Conservation (phyloP, 2,113 vertebrate genomes). For the Oryzias celebensis region DNA sequence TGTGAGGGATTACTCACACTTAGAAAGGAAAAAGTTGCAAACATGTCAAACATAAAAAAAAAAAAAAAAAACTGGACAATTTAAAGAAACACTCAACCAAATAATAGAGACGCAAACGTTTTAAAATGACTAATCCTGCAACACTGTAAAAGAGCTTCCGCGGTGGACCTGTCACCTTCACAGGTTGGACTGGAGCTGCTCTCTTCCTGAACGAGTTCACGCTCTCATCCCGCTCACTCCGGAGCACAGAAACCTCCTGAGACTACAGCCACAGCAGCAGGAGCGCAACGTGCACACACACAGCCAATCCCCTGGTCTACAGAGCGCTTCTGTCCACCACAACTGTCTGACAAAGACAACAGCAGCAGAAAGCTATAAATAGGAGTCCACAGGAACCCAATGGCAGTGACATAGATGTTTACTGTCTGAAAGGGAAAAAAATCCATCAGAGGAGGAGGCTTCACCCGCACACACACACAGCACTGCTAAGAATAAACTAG, state of each 20-base stretch:
- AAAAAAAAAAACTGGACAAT: not conserved
- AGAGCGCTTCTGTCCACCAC: no score
- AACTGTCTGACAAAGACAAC: constrained; percentile 2
- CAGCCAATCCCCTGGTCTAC: no score
- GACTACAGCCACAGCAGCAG: not conserved
- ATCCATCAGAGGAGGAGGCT: constrained; percentile 7
- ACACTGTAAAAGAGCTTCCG: not conserved
- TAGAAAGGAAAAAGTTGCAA: no score
- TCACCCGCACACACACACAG: constrained; percentile 13
- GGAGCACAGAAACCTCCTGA: not conserved
- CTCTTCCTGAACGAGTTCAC: constrained; percentile 36
- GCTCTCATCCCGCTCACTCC: not conserved
- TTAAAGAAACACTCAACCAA: not conserved
- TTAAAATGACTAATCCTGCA: not conserved
- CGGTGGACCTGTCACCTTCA: constrained; percentile 39
- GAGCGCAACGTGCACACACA: no score
- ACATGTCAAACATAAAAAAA: no score
- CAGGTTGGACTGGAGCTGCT: constrained; percentile 1
- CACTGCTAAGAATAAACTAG: constrained; percentile 21
- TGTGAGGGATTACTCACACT: not conserved
- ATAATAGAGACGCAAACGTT: not conserved
- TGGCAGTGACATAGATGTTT: constrained; percentile 8
- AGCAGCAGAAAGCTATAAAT: constrained; percentile 6
- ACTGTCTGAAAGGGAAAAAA: constrained; percentile 43
- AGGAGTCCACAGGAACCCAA: not conserved